phyloP scores from a whole-genome alignment of 92 coral and sea anemone genomes.

The Phenganax subtilis region DNA sequence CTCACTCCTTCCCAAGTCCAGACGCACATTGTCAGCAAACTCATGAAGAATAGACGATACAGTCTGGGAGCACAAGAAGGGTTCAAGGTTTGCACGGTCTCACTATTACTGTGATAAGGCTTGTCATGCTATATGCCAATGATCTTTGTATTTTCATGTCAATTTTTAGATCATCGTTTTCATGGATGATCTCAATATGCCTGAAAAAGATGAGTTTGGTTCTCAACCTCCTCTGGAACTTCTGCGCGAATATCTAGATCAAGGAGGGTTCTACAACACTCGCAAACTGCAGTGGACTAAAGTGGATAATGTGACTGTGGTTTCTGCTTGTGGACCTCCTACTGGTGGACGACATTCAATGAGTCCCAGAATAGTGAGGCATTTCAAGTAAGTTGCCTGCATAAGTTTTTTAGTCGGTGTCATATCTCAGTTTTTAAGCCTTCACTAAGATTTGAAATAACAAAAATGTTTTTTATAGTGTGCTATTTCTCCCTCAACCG shows the following conservation, averaged over 20 bases:
- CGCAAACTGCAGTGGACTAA: slow-evolving; percentile 77
- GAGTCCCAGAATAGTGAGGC: slow-evolving; percentile 71
- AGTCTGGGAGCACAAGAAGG: slow-evolving; percentile 83
- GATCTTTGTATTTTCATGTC: neutral
- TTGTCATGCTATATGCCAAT: neutral
- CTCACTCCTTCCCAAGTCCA: slow-evolving; percentile 70
- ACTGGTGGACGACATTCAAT: slow-evolving; percentile 85
- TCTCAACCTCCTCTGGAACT: slow-evolving; percentile 92
- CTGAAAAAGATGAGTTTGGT: slow-evolving; percentile 81
- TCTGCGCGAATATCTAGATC: slow-evolving; percentile 81
- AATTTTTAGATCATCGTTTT: slow-evolving; percentile 61
- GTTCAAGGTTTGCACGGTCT: slow-evolving; percentile 58
- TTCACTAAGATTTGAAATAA: no score
- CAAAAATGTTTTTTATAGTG: slow-evolving; percentile 37
- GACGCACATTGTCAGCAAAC: slow-evolving; percentile 67
- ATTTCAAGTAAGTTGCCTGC: slow-evolving; percentile 63
- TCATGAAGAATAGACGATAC: slow-evolving; percentile 77
- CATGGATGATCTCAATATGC: slow-evolving; percentile 97
- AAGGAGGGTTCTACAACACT: slow-evolving; percentile 90
- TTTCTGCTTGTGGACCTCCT: slow-evolving; percentile 96
- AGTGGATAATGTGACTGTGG: slow-evolving; percentile 74
- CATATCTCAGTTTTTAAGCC: neutral
- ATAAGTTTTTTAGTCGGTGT: neutral
- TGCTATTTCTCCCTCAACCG: slow-evolving; percentile 80
- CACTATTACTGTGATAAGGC: neutral